Conservation (phyloP, 64 coral and sea anemone genomes). For the Montipora capricornis region DNA sequence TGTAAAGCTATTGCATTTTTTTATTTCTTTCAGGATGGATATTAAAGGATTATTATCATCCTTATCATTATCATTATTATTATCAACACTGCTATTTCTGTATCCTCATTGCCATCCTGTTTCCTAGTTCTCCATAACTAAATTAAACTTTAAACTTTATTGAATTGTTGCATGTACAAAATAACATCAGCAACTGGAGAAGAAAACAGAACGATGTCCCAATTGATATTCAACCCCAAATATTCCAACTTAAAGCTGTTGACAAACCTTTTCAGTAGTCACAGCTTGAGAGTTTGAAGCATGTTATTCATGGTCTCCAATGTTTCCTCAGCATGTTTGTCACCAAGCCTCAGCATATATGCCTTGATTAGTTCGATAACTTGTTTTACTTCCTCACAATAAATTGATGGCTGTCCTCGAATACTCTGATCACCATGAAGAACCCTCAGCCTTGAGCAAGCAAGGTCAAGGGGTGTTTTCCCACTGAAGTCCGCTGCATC, state of each 20-base stretch:
- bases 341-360: constrained; percentile 76
- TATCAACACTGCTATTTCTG: too few species aligned
- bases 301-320: constrained; percentile 70
- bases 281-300: constrained; percentile 64
- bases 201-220: too few species aligned
- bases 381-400: constrained; percentile 82
- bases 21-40: too few species aligned
- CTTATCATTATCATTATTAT: too few species aligned
- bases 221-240: too few species aligned
- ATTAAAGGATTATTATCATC: too few species aligned
- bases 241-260: neutral
- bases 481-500: constrained; percentile 84
- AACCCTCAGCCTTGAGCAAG: constrained; percentile 82
- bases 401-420: constrained; percentile 54
- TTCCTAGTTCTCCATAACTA: too few species aligned
- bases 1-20: too few species aligned
- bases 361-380: constrained; percentile 90
- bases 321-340: constrained; percentile 70
- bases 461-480: constrained; percentile 89
- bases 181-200: too few species aligned
- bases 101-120: too few species aligned
- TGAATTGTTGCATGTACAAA: too few species aligned
- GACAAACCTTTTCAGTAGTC: constrained; percentile 85
- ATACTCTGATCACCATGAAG: constrained; percentile 67
- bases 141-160: too few species aligned